Evolutionary conservation across 2,113 vertebrate genomes (phyloP).

Genomic region (Rana temporaria): DNA sequence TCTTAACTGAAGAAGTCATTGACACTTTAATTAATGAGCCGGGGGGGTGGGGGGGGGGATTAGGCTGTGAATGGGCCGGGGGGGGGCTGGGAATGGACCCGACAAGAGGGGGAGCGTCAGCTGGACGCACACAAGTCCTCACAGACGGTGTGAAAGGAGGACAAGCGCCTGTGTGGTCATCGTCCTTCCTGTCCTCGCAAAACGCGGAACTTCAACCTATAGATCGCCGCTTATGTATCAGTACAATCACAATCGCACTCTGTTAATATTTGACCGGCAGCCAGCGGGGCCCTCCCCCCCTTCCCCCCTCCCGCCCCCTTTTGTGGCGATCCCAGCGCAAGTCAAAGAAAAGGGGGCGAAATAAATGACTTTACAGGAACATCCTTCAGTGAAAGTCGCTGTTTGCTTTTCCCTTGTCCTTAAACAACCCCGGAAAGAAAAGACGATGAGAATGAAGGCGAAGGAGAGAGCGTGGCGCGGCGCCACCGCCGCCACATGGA

Average conservation of each 20-base stretch:
- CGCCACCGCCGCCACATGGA: neutral
- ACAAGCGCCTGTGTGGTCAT: neutral
- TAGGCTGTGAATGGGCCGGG: neutral
- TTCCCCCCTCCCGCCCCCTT: neutral
- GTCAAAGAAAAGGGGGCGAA: slow-evolving; percentile 20
- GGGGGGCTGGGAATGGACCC: slow-evolving; percentile 15
- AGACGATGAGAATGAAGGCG: slow-evolving; percentile 16
- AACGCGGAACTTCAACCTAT: neutral
- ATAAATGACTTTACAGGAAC: slow-evolving; percentile 57
- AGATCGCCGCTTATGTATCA: neutral
- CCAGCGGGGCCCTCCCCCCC: too few species aligned
- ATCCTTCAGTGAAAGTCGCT: slow-evolving; percentile 43
- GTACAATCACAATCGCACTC: slow-evolving; percentile 25
- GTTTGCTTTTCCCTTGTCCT: slow-evolving; percentile 45
- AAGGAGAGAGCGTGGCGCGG: slow-evolving; percentile 15
- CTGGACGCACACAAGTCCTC: neutral
- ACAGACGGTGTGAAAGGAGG: neutral
- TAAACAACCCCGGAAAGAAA: slow-evolving; percentile 35
- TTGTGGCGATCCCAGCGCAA: slow-evolving; percentile 33
- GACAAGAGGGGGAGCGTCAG: neutral
- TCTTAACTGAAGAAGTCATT: slow-evolving; percentile 46
- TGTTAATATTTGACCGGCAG: slow-evolving; percentile 55
- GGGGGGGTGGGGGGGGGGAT: too few species aligned
- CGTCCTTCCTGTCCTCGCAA: slow-evolving; percentile 9
- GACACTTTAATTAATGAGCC: slow-evolving; percentile 46